Conservation (phyloP, 2,113 vertebrate species). For the Orthonyx spaldingii region DNA sequence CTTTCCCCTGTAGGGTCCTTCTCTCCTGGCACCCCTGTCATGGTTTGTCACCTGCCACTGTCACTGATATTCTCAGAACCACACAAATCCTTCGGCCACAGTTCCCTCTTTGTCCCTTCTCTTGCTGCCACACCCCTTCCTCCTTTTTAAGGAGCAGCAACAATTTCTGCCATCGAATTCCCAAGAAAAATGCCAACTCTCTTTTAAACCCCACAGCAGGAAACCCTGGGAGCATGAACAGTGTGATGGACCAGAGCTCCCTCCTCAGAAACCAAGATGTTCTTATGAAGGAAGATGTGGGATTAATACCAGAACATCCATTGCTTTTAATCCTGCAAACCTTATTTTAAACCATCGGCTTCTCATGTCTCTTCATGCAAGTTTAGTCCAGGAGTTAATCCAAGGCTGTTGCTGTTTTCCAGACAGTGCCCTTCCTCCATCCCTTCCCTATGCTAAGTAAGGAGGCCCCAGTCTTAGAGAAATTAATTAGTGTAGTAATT, state of each 20-base stretch:
- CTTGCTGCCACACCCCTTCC: neutral
- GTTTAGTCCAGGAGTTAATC: neutral
- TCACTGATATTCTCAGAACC: neutral
- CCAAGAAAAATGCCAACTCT: neutral
- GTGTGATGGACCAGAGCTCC: neutral
- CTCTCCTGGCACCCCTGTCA: neutral
- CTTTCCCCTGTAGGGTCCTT: neutral
- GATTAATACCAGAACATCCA: neutral
- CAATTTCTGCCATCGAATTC: neutral
- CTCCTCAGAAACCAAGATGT: neutral
- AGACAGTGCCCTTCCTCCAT: neutral
- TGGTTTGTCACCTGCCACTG: neutral
- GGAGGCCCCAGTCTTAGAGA: neutral
- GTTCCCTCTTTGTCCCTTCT: neutral
- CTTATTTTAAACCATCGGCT: neutral
- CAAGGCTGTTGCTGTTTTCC: neutral
- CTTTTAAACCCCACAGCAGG: neutral
- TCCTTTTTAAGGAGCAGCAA: neutral
- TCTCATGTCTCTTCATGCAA: neutral
- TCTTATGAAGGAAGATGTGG: accelerated
- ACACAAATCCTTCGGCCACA: neutral
- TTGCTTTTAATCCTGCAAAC: neutral
- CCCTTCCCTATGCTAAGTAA: neutral
- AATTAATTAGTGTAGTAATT: slow-evolving; percentile 23
- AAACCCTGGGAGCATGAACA: neutral